Conservation (phyloP, 2,113 vertebrate genomes). For the Osmerus mordax region DNA sequence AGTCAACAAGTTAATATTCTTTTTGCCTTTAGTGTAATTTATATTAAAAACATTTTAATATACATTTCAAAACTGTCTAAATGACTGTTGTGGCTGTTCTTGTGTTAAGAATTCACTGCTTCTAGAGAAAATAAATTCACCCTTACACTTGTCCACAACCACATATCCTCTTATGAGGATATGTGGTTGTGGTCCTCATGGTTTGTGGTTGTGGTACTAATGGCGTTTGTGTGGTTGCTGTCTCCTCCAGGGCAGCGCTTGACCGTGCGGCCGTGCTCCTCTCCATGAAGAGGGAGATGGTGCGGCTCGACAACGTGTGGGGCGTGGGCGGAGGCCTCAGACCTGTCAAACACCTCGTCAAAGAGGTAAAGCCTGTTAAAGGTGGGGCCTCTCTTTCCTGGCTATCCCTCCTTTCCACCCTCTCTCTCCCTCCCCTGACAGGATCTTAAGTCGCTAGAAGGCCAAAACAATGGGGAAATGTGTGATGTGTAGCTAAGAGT, state of each 20-base stretch:
- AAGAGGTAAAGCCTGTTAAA: slow-evolving; percentile 69
- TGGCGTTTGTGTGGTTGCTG: neutral
- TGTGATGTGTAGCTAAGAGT: no score
- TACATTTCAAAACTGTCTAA: no score
- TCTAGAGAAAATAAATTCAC: no score
- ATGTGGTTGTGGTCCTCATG: neutral
- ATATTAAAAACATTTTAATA: no score
- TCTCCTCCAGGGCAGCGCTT: slow-evolving; percentile 73
- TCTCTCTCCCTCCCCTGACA: no score
- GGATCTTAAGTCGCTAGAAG: no score
- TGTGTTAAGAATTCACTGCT: no score
- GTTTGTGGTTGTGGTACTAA: neutral
- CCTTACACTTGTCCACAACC: neutral
- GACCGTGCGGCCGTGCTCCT: slow-evolving; percentile 80
- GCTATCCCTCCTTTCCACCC: no score
- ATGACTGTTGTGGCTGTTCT: no score
- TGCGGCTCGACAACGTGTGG: slow-evolving; percentile 85
- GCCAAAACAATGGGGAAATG: no score
- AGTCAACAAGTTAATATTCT: no score
- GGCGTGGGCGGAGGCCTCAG: slow-evolving; percentile 83
- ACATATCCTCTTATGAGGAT: neutral
- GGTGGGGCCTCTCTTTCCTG: neutral
- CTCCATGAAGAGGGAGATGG: slow-evolving; percentile 79
- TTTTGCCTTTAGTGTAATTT: no score
- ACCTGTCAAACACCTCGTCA: slow-evolving; percentile 83